Conservation (phyloP, 2,797 vertebrate genomes). For the Mus minutoides region DNA sequence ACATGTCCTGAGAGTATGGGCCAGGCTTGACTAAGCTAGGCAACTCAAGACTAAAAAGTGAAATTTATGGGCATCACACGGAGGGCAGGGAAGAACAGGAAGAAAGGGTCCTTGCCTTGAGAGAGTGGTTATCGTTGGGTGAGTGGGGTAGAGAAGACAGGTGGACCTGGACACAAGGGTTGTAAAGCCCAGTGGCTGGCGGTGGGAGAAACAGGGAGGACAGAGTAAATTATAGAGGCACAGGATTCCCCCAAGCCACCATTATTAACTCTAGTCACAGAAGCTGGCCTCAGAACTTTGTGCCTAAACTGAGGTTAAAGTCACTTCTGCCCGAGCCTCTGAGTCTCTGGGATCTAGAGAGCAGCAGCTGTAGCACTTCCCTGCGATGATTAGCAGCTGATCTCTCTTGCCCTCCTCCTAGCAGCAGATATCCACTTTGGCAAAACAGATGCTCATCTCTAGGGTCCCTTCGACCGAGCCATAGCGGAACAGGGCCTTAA, state of each 20-base stretch:
- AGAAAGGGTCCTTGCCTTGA: neutral
- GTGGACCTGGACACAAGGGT: neutral
- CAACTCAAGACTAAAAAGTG: neutral
- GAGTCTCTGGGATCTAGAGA: neutral
- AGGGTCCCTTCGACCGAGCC: neutral
- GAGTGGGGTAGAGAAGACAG: too few relatives aligned
- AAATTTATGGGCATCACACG: too few relatives aligned
- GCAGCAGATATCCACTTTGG: neutral
- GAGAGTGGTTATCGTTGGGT: neutral
- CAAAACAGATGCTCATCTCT: neutral
- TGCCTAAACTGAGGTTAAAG: neutral
- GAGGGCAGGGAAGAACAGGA: neutral
- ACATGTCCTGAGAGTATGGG: neutral
- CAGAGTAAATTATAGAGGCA: neutral
- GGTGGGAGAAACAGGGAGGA: neutral
- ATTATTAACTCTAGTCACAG: neutral
- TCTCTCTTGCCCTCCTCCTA: neutral
- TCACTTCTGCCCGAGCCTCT: rapidly evolving
- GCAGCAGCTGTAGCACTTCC: neutral
- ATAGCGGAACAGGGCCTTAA: neutral
- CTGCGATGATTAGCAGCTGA: neutral
- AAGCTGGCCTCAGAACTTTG: neutral
- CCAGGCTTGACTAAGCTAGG: neutral
- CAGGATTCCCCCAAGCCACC: neutral
- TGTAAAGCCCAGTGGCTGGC: neutral